These are phyloP conservation scores for Periparus ater DNA, from an alignment of 2,797 vertebrate species.

Conservation along the genomic window DNA sequence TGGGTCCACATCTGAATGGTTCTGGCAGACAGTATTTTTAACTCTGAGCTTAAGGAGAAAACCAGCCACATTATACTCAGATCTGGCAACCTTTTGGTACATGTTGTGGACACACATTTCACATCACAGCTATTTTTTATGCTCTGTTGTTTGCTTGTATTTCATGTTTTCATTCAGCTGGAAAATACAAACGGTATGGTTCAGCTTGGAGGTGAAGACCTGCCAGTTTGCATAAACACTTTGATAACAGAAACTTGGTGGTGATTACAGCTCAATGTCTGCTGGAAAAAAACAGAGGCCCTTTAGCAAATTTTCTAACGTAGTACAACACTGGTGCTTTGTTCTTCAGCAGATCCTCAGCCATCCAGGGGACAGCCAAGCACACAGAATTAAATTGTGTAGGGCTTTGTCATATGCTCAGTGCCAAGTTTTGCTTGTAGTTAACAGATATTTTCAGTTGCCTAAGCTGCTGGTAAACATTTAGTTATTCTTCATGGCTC, in stretches of 20 bases:
- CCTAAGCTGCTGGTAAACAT: not conserved
- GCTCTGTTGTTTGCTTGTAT: constrained; percentile 70
- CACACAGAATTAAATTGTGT: not conserved
- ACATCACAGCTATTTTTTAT: constrained; percentile 63
- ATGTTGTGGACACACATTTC: constrained; percentile 65
- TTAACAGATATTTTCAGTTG: constrained; percentile 12
- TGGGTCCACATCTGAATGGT: not conserved
- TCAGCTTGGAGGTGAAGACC: constrained; percentile 73
- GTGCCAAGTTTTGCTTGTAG: not conserved
- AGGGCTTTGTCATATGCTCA: not conserved
- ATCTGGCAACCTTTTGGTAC: constrained; percentile 51
- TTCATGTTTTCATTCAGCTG: constrained; percentile 73
- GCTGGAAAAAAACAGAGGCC: not conserved
- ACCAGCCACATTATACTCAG: not conserved
- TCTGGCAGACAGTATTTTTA: not conserved
- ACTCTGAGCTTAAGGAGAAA: not conserved
- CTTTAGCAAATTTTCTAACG: constrained; percentile 3
- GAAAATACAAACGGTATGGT: constrained; percentile 73
- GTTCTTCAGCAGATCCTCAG: constrained; percentile 9
- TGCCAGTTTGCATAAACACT: constrained; percentile 75
- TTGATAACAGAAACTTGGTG: constrained; percentile 68
- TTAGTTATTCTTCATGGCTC: not conserved
- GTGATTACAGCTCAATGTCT: constrained; percentile 63
- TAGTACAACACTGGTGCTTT: constrained; percentile 10
- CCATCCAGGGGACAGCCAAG: not conserved